phyloP scores from a whole-genome alignment of 1,140 invertebrate species.

The Drosophila mauritiana region DNA sequence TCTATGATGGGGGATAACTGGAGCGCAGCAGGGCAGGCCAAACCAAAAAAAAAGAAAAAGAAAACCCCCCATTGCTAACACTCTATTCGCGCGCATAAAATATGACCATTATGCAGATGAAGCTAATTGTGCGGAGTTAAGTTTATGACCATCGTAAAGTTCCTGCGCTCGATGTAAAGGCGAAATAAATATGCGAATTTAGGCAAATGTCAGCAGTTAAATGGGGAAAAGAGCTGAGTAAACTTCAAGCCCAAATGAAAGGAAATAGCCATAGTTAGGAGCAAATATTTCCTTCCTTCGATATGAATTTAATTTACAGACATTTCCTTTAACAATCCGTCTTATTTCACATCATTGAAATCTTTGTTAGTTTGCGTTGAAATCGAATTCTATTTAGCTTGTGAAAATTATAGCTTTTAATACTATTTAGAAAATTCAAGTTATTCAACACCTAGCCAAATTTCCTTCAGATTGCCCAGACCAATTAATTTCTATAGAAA shows the following conservation, averaged over 20 bases:
- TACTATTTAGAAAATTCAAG: background rate
- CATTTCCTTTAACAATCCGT: background rate
- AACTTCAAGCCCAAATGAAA: constrained; percentile 5
- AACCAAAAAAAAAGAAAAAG: too few species aligned
- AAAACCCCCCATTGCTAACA: constrained; percentile 3
- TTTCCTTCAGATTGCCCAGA: background rate
- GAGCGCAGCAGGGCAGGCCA: constrained; percentile 1
- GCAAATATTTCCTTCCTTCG: constrained; percentile 16
- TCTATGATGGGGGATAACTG: constrained; percentile 35
- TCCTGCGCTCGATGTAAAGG: constrained; percentile 1
- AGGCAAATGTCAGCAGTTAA: constrained; percentile 17
- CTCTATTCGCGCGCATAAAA: constrained; percentile 32
- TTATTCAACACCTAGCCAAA: background rate
- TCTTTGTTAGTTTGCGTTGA: too few species aligned
- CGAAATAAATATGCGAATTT: constrained; percentile 24
- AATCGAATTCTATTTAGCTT: too few species aligned
- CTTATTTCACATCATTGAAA: too few species aligned
- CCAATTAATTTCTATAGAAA: constrained; percentile 6
- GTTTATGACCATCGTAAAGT: constrained; percentile 45
- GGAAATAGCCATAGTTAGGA: constrained; percentile 8
- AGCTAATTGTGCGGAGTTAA: constrained; percentile 45
- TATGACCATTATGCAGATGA: constrained; percentile 54
- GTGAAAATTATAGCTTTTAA: background rate
- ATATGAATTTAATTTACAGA: background rate
- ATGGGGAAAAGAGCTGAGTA: background rate